Conservation (phyloP, 2,797 vertebrate species). For the Leptodactylus fallax region DNA sequence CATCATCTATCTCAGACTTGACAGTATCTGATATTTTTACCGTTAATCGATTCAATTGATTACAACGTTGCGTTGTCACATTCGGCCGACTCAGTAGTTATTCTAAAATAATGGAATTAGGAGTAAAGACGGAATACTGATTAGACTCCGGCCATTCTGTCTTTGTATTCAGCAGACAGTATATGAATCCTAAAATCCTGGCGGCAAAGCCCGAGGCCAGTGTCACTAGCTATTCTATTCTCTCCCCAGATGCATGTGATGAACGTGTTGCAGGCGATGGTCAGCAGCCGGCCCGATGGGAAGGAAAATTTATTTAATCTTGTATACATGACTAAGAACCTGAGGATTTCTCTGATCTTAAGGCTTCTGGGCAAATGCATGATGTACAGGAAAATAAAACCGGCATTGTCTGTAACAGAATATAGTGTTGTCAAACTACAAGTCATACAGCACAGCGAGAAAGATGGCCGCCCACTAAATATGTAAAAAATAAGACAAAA, state of each 20-base stretch:
- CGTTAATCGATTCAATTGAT: slow-evolving; percentile 71
- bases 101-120: slow-evolving; percentile 67
- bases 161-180: slow-evolving; percentile 64
- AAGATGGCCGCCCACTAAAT: not conserved
- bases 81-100: slow-evolving; percentile 61
- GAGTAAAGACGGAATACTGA: slow-evolving; percentile 66
- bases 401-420: not conserved
- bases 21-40: slow-evolving; percentile 60
- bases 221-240: slow-evolving; percentile 19
- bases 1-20: slow-evolving; percentile 38
- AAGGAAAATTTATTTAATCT: slow-evolving; percentile 29
- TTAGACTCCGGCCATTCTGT: slow-evolving; percentile 59
- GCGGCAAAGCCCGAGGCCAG: slow-evolving; percentile 48
- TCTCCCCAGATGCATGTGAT: slow-evolving; percentile 11
- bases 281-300: not conserved
- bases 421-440: not conserved
- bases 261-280: not conserved
- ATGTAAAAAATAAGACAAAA: not conserved
- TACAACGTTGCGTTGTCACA: slow-evolving; percentile 64
- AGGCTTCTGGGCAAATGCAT: not conserved
- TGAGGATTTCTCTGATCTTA: not conserved
- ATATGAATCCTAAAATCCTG: slow-evolving; percentile 57
- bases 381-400: not conserved
- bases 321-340: not conserved
- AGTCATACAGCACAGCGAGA: not conserved